Percentiles rank a stretch among this genome's conserved stretches.
Conservation (phyloP, 1,140 invertebrate species). For the Heliconius hewitsoni region DNA sequence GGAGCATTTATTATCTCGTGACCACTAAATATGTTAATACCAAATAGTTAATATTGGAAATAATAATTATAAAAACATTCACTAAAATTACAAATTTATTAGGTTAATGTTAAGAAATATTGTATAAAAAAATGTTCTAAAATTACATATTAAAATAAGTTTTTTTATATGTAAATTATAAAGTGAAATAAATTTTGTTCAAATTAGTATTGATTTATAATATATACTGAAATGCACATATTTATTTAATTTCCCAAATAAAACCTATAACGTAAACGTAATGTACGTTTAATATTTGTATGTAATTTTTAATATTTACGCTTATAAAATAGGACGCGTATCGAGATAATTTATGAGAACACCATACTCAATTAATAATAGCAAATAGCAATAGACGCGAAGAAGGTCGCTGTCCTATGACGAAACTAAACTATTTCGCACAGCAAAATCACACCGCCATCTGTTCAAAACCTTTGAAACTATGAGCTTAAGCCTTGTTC, state of each 20-base stretch:
- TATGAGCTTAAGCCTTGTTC: conserved; percentile 18
- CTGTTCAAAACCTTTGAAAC: conserved; percentile 34
- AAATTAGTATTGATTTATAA: background rate
- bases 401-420: conserved; percentile 52
- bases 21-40: background rate
- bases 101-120: too few species aligned
- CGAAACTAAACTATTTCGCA: conserved; percentile 49
- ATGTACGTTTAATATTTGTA: too few species aligned
- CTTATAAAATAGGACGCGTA: background rate
- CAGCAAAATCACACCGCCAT: conserved; percentile 49
- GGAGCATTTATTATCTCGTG: background rate
- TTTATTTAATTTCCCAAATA: background rate
- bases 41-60: too few species aligned
- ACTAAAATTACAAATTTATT: too few species aligned
- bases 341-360: conserved; percentile 11
- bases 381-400: conserved; percentile 17
- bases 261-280: background rate
- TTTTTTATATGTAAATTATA: too few species aligned
- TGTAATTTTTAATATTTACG: background rate
- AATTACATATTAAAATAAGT: too few species aligned
- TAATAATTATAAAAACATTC: too few species aligned
- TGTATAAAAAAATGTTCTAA: too few species aligned
- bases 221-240: background rate
- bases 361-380: conserved; percentile 22
- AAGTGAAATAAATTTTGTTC: too few species aligned